These are phyloP conservation scores for Neotragus pygmaeus DNA, from an alignment of 2,113 vertebrate genomes.

Conservation along the genomic window DNA sequence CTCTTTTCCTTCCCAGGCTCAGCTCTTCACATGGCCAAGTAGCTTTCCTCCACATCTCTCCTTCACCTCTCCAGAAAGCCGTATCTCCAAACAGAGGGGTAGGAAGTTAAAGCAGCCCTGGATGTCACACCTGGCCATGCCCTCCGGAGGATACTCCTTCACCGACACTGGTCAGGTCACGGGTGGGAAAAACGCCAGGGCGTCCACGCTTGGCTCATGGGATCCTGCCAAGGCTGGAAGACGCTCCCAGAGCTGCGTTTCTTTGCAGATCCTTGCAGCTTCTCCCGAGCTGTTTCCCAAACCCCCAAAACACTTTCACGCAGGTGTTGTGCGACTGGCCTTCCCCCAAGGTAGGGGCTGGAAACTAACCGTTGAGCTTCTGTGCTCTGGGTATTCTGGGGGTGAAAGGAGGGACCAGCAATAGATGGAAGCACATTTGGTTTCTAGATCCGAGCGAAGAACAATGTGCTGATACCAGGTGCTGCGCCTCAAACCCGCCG, in stretches of 20 bases:
- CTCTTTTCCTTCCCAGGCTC: neutral
- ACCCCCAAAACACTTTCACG: neutral
- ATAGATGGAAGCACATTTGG: no score
- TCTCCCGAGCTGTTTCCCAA: neutral
- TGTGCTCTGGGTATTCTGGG: neutral
- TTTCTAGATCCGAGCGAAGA: neutral
- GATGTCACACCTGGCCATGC: neutral
- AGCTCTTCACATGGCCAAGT: neutral
- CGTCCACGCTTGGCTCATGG: neutral
- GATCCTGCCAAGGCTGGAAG: constrained; percentile 2
- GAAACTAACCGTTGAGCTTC: neutral
- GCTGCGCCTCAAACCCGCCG: neutral
- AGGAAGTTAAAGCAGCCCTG: neutral
- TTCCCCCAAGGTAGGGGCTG: neutral
- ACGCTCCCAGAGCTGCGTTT: neutral
- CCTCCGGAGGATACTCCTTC: neutral
- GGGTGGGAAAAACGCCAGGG: neutral
- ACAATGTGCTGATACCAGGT: neutral
- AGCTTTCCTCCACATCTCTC: neutral
- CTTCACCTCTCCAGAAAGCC: neutral
- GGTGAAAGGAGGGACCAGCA: neutral
- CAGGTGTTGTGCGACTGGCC: neutral
- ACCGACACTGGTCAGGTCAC: neutral
- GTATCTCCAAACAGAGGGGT: neutral
- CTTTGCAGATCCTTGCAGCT: constrained; percentile 13